Evolutionary conservation across 2,113 vertebrate genomes (phyloP), one percentile per base, ranked within the genome.

Genomic region (Strix aluco): DNA sequence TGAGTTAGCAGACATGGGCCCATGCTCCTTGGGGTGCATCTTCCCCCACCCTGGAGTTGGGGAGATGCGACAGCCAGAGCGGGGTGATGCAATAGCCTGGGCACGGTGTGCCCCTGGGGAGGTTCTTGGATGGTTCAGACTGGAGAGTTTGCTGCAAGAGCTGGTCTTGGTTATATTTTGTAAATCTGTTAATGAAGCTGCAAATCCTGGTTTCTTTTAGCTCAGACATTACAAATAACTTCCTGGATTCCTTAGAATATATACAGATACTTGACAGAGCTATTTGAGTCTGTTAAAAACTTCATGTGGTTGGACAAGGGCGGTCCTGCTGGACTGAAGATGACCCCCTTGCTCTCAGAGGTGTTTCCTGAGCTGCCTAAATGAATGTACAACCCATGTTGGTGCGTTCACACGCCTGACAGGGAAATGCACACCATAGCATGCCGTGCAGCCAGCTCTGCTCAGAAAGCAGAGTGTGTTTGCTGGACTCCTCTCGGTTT

Each of bases 41-140:
- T 22, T 61, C 21, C 25, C 25, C 18, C 26, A 25, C 11, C 6
- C 14, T 15, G 36, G 69, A 78, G 52, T 38, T 0, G 0, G 51
- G 88, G 26, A 38, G 29, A 30, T 55, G 75, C 1, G 22, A 14
- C 38, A 78, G 63, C 26, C 57, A 10, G 69, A 29, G 69, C 44
- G 62, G 63, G 46, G 57, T 67, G 75, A 30, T 0, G 1, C 42
- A 77, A 13, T 3, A 44, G 27, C 65, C 32, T 15, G 77, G 54
- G 49, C 44, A 47, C 0, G 0, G 13, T 3, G 30, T 44, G 30
- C 29, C 23, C 14, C 54, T 27, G 36, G 55, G 49, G 51, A 40
- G 11, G 34, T 34, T 34, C 38, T 47, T 55, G 71, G 19, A 20
- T 57, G 40, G 9, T 44, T 83, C 32, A 18, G 25, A 1, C 46